Evolutionary conservation across 2,113 vertebrate genomes (phyloP), one percentile per base, ranked within the genome.

Genomic region (Macaca nemestrina): DNA sequence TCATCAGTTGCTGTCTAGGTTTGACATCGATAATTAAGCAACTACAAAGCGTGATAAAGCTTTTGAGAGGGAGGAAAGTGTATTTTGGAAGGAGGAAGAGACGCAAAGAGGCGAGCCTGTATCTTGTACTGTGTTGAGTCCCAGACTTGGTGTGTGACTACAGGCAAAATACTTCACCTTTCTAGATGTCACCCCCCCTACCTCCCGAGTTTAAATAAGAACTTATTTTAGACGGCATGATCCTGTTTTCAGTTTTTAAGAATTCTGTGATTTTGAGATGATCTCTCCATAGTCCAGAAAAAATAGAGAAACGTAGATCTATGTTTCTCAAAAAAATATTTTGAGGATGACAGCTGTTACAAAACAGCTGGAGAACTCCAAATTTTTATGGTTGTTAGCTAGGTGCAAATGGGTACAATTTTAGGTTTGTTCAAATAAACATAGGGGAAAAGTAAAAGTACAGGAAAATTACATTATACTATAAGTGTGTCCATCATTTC

Each of bases 381-480:
- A 14, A 75, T 40, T 68, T 79, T 96, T 90, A 64, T 87, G 94
- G 18, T 72, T 78, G 35, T 96, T 92, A 96, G 23, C 70, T 68
- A 50, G 59, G 43, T 95, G 10, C 50, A 78, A 86, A 92, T 75
- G 43, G 50, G 17, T 81, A 75, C 59, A 92, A 17, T 80, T 97
- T 93, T 93, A 87, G 40, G 92, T 94, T 96, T 22, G 30, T 81
- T 95, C 22, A 84, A 76, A 67, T 89, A 93, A 96, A 87, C 27
- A 30, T 84, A 43, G 35, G 16, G 6, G 25, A 68, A 67, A 81
- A 43, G 23, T 68, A 52, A 89, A 89, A 90, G 20, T 78, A 30
- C 10, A 90, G 68, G 59, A 75, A 88, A 61, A 76, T 40, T 64
- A 43, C 35, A 50, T 16, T 32, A 52, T 84, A 57, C 38, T 52